These are phyloP conservation scores for Drosophila tani DNA, from an alignment of 1,140 invertebrate species.

Conservation along the genomic window DNA sequence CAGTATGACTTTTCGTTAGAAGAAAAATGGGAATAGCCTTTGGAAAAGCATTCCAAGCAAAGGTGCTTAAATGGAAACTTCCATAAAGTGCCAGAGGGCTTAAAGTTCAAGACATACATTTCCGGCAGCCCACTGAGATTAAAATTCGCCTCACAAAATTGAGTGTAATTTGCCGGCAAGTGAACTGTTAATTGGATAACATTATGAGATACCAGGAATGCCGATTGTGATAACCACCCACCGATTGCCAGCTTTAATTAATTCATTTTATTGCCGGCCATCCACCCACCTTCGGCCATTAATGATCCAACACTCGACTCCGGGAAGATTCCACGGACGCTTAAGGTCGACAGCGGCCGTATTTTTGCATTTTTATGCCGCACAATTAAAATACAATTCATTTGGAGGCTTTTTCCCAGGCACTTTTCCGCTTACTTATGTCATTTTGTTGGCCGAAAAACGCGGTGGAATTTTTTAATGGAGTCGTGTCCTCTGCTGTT, in stretches of 20 bases:
- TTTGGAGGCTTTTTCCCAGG: slow-evolving; percentile 39
- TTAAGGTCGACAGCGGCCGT: slow-evolving; percentile 16
- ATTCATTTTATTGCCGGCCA: slow-evolving; percentile 38
- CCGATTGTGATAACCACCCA: slow-evolving; percentile 24
- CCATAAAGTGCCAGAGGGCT: neutral
- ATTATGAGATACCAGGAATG: slow-evolving; percentile 31
- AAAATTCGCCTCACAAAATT: slow-evolving; percentile 23
- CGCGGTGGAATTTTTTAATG: slow-evolving; percentile 60
- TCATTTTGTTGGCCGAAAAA: slow-evolving; percentile 18
- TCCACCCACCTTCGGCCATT: slow-evolving; percentile 12
- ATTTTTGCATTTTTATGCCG: slow-evolving; percentile 46
- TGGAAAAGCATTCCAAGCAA: neutral
- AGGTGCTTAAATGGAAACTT: neutral
- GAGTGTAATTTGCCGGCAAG: slow-evolving; percentile 30
- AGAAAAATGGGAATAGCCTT: neutral
- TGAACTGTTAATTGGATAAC: slow-evolving; percentile 40
- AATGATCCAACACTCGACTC: slow-evolving; percentile 13
- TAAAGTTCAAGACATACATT: neutral
- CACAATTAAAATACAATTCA: slow-evolving; percentile 77
- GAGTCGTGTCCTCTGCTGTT: slow-evolving; percentile 29
- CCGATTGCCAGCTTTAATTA: slow-evolving; percentile 32
- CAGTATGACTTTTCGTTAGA: neutral
- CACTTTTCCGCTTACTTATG: slow-evolving; percentile 43
- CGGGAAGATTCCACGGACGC: slow-evolving; percentile 5
- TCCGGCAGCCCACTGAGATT: slow-evolving; percentile 11